A percentile compares a stretch with the other conserved stretches of the same genome.
Evolutionary conservation across 2,113 vertebrate species (phyloP).

Genomic region (Marmota flaviventris): DNA sequence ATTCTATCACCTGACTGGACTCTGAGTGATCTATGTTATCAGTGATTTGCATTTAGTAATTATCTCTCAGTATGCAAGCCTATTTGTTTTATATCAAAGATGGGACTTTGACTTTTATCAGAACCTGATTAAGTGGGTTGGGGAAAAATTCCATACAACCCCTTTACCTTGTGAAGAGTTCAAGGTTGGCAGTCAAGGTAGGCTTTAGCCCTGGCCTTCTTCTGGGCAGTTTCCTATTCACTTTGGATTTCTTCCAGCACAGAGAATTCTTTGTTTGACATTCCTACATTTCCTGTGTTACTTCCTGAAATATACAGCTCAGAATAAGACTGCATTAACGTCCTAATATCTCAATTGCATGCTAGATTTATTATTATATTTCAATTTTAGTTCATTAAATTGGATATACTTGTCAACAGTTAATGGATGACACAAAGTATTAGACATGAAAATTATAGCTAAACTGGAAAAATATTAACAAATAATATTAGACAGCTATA

Average conservation of each 20-base stretch:
- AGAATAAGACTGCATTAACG: not conserved
- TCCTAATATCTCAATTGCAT: not conserved
- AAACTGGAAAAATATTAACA: not conserved
- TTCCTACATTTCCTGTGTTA: not conserved
- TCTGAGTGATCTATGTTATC: not conserved
- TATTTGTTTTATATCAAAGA: not conserved
- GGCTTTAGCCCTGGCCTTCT: not conserved
- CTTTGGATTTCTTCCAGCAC: not conserved
- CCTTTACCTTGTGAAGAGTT: not conserved
- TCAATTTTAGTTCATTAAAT: constrained; percentile 30
- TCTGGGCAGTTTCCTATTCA: not conserved
- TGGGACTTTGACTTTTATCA: not conserved
- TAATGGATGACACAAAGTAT: constrained; percentile 15
- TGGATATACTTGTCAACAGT: constrained; percentile 46
- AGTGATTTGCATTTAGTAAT: not conserved
- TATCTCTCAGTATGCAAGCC: not conserved
- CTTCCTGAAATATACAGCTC: not conserved
- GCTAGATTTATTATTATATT: constrained; percentile 35
- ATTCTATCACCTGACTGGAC: not conserved
- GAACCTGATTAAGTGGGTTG: not conserved
- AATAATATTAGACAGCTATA: not conserved
- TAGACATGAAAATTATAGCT: constrained; percentile 59
- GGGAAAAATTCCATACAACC: not conserved
- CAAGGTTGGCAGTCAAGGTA: not conserved
- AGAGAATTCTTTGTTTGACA: not conserved